Percentiles rank a stretch among this genome's conserved stretches.
phyloP scores from a whole-genome alignment of 2,888 invertebrate genomes.

The Lasioglossum figueresi region DNA sequence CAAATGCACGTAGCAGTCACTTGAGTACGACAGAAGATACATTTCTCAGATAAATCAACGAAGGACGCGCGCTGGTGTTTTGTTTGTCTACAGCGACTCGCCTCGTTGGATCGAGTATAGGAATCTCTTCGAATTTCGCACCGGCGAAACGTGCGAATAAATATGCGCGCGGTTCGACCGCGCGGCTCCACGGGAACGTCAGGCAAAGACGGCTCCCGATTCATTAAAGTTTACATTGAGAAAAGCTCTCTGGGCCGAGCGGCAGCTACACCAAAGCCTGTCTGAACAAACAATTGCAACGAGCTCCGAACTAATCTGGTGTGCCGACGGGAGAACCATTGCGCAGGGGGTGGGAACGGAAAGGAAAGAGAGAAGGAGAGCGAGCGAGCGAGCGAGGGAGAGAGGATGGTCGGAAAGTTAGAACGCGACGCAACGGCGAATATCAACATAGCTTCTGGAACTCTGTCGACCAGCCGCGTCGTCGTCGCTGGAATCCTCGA shows the following conservation, averaged over 20 bases:
- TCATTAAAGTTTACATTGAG: slow-evolving; percentile 66
- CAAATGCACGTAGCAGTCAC: not conserved
- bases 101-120: too few species aligned
- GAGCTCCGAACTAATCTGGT: slow-evolving; percentile 64
- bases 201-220: slow-evolving; percentile 49
- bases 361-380: slow-evolving; percentile 15
- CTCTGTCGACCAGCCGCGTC: slow-evolving; percentile 17
- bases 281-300: slow-evolving; percentile 71
- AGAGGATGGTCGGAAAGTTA: not conserved
- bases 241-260: slow-evolving; percentile 56
- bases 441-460: slow-evolving; percentile 55
- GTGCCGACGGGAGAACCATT: slow-evolving; percentile 36
- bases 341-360: not conserved
- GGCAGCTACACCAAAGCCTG: slow-evolving; percentile 57
- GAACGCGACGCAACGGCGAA: slow-evolving; percentile 50
- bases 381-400: not conserved
- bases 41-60: too few species aligned
- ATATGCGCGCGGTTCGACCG: slow-evolving; percentile 10
- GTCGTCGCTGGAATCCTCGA: slow-evolving; percentile 3
- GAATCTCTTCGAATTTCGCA: not conserved
- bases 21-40: not conserved
- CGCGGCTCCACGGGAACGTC: slow-evolving; percentile 36
- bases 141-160: slow-evolving; percentile 16
- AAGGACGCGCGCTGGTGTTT: too few species aligned
- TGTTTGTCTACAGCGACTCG: not conserved